Base-by-base conservation (phyloP, 2,797 vertebrate genomes). In the Ptychobarbus kaznakovi region DNA sequence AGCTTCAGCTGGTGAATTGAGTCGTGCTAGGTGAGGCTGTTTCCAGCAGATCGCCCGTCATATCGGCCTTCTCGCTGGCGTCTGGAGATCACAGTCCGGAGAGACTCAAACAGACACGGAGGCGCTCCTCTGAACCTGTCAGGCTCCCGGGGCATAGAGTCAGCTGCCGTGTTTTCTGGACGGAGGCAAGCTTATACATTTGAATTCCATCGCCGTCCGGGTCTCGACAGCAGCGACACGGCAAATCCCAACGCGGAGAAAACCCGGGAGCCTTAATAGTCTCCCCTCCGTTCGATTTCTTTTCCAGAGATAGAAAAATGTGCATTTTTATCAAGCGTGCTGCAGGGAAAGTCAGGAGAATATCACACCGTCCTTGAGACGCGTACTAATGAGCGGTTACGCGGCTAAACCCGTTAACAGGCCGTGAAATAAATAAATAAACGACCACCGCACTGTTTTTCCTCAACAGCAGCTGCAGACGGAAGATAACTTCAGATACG, bases 291-390 rank as follows among this genome's bases (percentile, higher is more conserved):
- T 83, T 85, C 66, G 84, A 82, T 85, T 81, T 58, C 79, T 87
- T 65, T 73, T 87, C 68, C 79, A 53, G 38, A 87, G 85, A 86
- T 69, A 83, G 69, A 77, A 87, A 83, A 80, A 83, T 58, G 65
- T 83, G 75, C 35, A 83, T 88, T 89, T 90, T 84, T 86, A 82
- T 90, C 84, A 87, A 40, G 83, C 28, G 42, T 68, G 82, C 83
- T 87, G 76, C 82, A 53, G 81, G 79, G 73, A 82, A 80, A 86
- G 61, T 86, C 80, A 76, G 78, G 77, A 78, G 89, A 83, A 66
- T 84, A 81, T 74, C 79, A 80, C 61, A 81, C 28, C 28, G 80
- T 81, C 83, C 73, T 90, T 69, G 86, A 83, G 72, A 69, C 32
- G 63, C 12, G 38, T 1, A 32, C 69, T 84, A 88, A 87, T 87